Percentiles rank a stretch among this genome's conserved stretches.
Evolutionary conservation across 2,888 invertebrate species (phyloP).

Genomic region (Sipha maydis): DNA sequence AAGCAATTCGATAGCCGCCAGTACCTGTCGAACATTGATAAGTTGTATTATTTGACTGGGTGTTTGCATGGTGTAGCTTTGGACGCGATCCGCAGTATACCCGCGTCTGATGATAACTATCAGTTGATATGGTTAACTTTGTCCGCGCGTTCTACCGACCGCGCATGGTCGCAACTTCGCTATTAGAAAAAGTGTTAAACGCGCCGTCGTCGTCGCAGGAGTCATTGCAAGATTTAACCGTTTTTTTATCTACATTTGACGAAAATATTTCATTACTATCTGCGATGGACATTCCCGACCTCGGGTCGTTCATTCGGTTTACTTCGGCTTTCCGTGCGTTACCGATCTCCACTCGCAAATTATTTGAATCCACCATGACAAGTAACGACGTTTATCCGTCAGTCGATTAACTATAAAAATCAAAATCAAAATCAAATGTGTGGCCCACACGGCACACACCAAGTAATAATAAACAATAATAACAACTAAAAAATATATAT

Average conservation of each 20-base stretch:
- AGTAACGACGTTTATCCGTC: background rate
- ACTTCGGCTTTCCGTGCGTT: background rate
- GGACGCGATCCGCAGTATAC: background rate
- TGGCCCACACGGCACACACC: too few relatives aligned
- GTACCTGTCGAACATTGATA: background rate
- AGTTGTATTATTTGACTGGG: background rate
- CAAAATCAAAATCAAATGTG: too few relatives aligned
- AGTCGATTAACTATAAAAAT: too few relatives aligned
- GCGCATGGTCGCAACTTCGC: background rate
- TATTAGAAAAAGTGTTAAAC: background rate
- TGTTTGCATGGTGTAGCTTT: background rate
- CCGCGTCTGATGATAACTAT: background rate
- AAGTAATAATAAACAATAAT: too few relatives aligned
- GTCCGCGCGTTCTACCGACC: background rate
- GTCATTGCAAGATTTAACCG: background rate
- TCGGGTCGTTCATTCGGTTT: background rate
- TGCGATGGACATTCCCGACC: background rate
- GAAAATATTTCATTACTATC: background rate
- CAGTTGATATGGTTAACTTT: background rate
- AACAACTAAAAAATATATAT: too few relatives aligned
- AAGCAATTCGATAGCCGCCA: background rate
- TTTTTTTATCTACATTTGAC: background rate
- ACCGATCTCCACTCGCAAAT: background rate
- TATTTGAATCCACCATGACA: background rate
- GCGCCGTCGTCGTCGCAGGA: slow-evolving; percentile 1